These are phyloP conservation scores for Trileptium ribeirensis DNA, from an alignment of 2,888 invertebrate species.

Conservation along the genomic window DNA sequence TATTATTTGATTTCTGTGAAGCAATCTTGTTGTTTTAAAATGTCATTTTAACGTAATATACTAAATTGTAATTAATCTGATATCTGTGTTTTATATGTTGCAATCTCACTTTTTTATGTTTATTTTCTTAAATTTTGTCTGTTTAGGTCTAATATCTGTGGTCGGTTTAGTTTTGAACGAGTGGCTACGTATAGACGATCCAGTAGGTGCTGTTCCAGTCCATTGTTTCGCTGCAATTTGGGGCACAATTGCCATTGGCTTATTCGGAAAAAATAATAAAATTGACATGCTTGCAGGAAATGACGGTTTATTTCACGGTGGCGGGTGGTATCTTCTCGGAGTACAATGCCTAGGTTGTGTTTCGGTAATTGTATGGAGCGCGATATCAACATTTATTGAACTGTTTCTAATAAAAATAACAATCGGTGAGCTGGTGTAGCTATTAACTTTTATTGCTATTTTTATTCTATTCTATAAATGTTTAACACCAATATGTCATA, in stretches of 20 bases:
- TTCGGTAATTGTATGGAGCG: neutral
- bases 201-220: conserved; percentile 84
- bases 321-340: conserved; percentile 5
- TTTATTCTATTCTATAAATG: too few species aligned
- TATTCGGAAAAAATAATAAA: neutral
- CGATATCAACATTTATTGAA: neutral
- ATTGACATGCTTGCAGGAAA: neutral
- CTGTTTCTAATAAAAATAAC: neutral
- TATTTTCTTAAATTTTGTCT: too few species aligned
- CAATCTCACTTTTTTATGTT: too few species aligned
- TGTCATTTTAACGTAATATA: too few species aligned
- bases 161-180: conserved; percentile 61
- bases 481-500: too few species aligned
- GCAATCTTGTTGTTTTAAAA: too few species aligned
- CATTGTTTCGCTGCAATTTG: conserved; percentile 55
- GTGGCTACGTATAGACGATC: conserved; percentile 72
- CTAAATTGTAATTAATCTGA: too few species aligned
- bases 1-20: too few species aligned
- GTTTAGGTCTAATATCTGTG: too few species aligned
- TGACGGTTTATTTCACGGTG: conserved; percentile 14
- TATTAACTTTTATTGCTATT: too few species aligned
- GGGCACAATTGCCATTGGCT: conserved; percentile 14
- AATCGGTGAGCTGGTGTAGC: too few species aligned
- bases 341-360: conserved; percentile 7
- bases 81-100: too few species aligned